A percentile compares a stretch with the other conserved stretches of the same genome.
phyloP scores from a whole-genome alignment of 2,888 invertebrate genomes.

The Margaritifera margaritifera region DNA sequence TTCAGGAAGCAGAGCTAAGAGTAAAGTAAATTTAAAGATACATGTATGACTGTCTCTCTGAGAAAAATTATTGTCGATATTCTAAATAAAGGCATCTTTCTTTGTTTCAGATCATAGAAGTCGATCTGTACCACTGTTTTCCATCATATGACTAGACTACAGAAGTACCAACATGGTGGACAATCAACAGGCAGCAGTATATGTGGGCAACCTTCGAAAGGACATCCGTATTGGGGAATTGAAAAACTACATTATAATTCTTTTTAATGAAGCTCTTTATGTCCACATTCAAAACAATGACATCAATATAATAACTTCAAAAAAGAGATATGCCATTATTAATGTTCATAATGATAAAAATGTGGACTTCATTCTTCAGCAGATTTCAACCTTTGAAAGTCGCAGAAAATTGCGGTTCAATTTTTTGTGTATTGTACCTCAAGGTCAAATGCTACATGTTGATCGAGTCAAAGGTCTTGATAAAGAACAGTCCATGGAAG shows the following conservation, averaged over 20 bases:
- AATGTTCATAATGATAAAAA: slow-evolving; percentile 42
- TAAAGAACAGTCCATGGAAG: slow-evolving; percentile 33
- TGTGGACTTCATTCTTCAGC: slow-evolving; percentile 34
- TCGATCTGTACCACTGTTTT: too few species aligned
- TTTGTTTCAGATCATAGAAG: too few species aligned
- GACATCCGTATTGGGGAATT: slow-evolving; percentile 31
- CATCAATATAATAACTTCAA: slow-evolving; percentile 35
- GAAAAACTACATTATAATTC: slow-evolving; percentile 32
- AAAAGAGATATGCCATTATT: slow-evolving; percentile 42
- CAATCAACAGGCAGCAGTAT: slow-evolving; percentile 26
- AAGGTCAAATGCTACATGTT: slow-evolving; percentile 23
- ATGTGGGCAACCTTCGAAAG: slow-evolving; percentile 46
- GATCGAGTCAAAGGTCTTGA: slow-evolving; percentile 36
- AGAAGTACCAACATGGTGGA: background rate
- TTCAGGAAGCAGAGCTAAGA: too few species aligned
- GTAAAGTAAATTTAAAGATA: too few species aligned
- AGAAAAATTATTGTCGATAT: too few species aligned
- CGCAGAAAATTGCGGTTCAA: slow-evolving; percentile 35
- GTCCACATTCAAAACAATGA: slow-evolving; percentile 24
- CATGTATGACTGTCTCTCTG: too few species aligned
- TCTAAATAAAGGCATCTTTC: too few species aligned
- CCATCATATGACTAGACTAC: too few species aligned
- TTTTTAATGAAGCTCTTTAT: slow-evolving; percentile 33
- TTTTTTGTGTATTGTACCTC: slow-evolving; percentile 30
- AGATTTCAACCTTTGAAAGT: slow-evolving; percentile 28